A percentile compares a stretch with the other conserved stretches of the same genome.
Evolutionary conservation across 2,888 invertebrate species (phyloP).

Genomic region (Latheticus oryzae): DNA sequence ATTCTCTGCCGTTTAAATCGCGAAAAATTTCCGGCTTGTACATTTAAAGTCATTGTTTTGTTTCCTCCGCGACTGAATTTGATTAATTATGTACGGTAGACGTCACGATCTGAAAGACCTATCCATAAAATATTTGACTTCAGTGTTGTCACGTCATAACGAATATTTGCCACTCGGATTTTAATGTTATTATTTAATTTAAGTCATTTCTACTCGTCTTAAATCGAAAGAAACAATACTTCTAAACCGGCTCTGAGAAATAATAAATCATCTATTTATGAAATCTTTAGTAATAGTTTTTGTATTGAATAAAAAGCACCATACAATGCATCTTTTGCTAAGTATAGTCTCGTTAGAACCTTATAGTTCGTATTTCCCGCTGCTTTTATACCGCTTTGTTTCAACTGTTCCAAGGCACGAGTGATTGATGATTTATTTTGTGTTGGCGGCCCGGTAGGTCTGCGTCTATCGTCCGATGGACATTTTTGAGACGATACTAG

Average conservation of each 20-base stretch:
- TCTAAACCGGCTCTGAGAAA: conserved; percentile 46
- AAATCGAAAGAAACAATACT: conserved; percentile 47
- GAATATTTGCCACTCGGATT: conserved; percentile 38
- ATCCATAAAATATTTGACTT: conserved; percentile 37
- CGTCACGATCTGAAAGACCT: conserved; percentile 42
- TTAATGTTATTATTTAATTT: conserved; percentile 43
- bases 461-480: conserved; percentile 57
- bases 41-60: conserved; percentile 37
- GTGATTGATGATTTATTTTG: conserved; percentile 67
- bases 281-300: conserved; percentile 61
- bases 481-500: conserved; percentile 48
- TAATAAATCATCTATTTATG: conserved; percentile 64
- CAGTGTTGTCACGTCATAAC: conserved; percentile 16
- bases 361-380: conserved; percentile 65
- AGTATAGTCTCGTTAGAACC: conserved; percentile 62
- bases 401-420: conserved; percentile 62
- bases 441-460: conserved; percentile 65
- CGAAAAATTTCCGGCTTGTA: conserved; percentile 41
- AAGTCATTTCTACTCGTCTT: conserved; percentile 20
- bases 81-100: conserved; percentile 38
- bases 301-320: conserved; percentile 59
- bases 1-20: conserved; percentile 20
- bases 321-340: conserved; percentile 61
- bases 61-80: conserved; percentile 36
- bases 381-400: conserved; percentile 64